Percentiles rank a stretch among this genome's conserved stretches.
These are phyloP conservation scores for Rhinella marina DNA, from an alignment of 2,797 vertebrate species.

Conservation along the genomic window DNA sequence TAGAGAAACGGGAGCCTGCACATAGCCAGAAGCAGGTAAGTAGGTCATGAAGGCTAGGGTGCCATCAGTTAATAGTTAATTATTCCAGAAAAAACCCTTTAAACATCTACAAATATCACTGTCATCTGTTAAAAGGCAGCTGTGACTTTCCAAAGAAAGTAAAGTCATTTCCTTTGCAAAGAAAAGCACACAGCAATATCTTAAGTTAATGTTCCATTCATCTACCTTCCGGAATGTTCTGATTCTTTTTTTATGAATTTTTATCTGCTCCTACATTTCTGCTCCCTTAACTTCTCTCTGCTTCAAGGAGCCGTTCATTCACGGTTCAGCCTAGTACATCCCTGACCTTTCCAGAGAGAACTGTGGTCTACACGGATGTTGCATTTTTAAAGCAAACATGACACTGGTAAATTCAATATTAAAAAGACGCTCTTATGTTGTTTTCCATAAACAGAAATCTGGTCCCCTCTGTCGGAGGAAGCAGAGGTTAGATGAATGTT, in stretches of 20 bases:
- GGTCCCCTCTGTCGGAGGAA: background rate
- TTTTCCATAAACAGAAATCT: constrained; percentile 38
- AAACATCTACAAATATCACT: constrained; percentile 33
- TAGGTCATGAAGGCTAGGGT: too few species aligned
- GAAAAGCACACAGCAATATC: constrained; percentile 33
- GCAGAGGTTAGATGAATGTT: constrained; percentile 2
- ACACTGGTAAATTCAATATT: constrained; percentile 54
- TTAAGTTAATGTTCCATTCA: constrained; percentile 58
- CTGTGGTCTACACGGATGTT: constrained; percentile 70
- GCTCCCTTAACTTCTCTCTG: constrained; percentile 62
- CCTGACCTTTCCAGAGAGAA: constrained; percentile 63
- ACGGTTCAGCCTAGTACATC: constrained; percentile 63
- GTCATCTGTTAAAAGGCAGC: constrained; percentile 17
- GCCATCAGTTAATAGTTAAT: background rate
- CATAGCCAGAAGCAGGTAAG: too few species aligned
- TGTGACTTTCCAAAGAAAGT: constrained; percentile 31
- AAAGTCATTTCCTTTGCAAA: constrained; percentile 29
- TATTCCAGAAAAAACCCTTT: background rate
- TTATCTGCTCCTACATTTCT: constrained; percentile 56
- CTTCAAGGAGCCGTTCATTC: constrained; percentile 54
- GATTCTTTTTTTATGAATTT: constrained; percentile 57
- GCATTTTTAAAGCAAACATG: constrained; percentile 68
- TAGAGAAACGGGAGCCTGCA: too few species aligned
- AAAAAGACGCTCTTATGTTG: constrained; percentile 27
- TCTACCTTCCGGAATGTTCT: constrained; percentile 35